These are phyloP conservation scores for Coenonympha glycerion DNA, from an alignment of 2,888 invertebrate genomes.

Conservation along the genomic window DNA sequence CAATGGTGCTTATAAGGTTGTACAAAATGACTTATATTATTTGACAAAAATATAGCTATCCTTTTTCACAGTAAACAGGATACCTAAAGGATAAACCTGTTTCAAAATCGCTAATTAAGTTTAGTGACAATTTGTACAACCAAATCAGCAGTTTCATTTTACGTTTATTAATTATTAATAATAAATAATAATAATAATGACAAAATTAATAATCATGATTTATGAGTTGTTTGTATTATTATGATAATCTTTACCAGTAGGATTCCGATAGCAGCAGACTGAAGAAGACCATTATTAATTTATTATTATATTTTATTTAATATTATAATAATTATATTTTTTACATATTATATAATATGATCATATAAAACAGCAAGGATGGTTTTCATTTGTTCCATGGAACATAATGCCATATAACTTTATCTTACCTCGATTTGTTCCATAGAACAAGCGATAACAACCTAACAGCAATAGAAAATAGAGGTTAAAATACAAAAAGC, in stretches of 20 bases:
- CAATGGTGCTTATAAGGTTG: too few species aligned
- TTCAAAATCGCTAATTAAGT: too few species aligned
- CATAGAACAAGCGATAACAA: too few species aligned
- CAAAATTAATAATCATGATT: constrained; percentile 45
- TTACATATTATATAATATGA: constrained; percentile 15
- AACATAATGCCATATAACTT: too few species aligned
- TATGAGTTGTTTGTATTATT: constrained; percentile 51
- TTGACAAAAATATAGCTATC: too few species aligned
- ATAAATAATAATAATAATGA: constrained; percentile 37
- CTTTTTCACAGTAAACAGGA: too few species aligned
- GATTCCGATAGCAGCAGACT: constrained; percentile 85
- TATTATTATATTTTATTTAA: constrained; percentile 35
- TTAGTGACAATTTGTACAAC: too few species aligned
- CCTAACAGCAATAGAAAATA: constrained; percentile 24
- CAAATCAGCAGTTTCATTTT: too few species aligned
- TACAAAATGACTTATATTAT: too few species aligned
- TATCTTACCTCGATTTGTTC: too few species aligned
- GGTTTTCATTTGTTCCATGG: too few species aligned
- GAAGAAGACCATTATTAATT: constrained; percentile 70
- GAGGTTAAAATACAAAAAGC: constrained; percentile 14
- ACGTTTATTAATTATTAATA: constrained; percentile 27
- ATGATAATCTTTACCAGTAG: constrained; percentile 79
- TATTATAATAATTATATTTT: constrained; percentile 28
- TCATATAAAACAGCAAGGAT: constrained; percentile 25
- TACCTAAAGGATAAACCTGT: too few species aligned